phyloP scores from a whole-genome alignment of 1,140 invertebrate genomes.

The Drosophila persimilis region DNA sequence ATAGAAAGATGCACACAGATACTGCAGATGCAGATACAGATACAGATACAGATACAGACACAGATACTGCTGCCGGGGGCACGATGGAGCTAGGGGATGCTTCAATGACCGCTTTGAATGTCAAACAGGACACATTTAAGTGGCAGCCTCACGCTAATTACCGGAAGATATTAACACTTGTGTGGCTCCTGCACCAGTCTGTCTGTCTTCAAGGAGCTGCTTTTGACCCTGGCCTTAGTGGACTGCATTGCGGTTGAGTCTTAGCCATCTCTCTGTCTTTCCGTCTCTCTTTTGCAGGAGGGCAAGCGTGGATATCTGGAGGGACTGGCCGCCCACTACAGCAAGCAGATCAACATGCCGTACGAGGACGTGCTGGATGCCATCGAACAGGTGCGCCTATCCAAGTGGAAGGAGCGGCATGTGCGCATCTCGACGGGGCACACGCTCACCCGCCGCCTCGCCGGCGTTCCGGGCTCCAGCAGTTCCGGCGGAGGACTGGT shows the following conservation, averaged over 20 bases:
- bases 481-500: slow-evolving; percentile 60
- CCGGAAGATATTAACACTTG: slow-evolving; percentile 79
- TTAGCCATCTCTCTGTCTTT: background rate
- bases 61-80: slow-evolving; percentile 4
- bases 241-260: slow-evolving; percentile 9
- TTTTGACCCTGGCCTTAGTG: slow-evolving; percentile 62
- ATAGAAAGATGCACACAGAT: slow-evolving; percentile 30
- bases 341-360: slow-evolving; percentile 93
- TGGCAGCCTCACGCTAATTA: slow-evolving; percentile 72
- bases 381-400: slow-evolving; percentile 85
- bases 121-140: slow-evolving; percentile 67
- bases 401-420: slow-evolving; percentile 87
- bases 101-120: slow-evolving; percentile 76
- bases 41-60: slow-evolving; percentile 7
- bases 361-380: slow-evolving; percentile 93
- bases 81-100: slow-evolving; percentile 39
- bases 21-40: slow-evolving; percentile 12
- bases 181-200: slow-evolving; percentile 28
- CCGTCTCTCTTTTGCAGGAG: slow-evolving; percentile 85
- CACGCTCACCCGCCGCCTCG: slow-evolving; percentile 63
- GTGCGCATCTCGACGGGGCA: slow-evolving; percentile 84
- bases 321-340: slow-evolving; percentile 93
- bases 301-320: slow-evolving; percentile 94
- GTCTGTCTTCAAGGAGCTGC: slow-evolving; percentile 6
- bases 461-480: slow-evolving; percentile 23